Evolutionary conservation across 2,797 vertebrate species (phyloP), one percentile per base, ranked within the genome.

Genomic region (Sebastes steindachneri): DNA sequence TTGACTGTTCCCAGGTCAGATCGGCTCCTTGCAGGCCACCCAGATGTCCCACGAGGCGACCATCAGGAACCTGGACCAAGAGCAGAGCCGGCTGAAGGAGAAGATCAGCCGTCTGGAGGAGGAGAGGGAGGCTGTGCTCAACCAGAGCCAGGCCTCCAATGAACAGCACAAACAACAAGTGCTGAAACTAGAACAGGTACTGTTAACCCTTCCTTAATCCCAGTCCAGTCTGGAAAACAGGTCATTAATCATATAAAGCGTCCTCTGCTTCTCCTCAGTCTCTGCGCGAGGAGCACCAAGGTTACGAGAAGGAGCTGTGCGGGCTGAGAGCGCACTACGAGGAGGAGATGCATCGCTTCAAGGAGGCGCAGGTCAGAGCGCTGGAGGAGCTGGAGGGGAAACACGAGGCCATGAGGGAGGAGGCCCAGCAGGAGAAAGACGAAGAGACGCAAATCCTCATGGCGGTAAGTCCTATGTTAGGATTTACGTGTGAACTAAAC

Each of bases 1-100:
- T 66, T 21, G 68, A 17, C 69, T 70, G 66, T 87, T 78, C 59
- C 28, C 92, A 99, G 99, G 98, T 96, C 98, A 99, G 89, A 99
- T 99, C 33, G 98, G 98, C 83, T 98, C 97, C 75, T 95, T 99
- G 85, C 98, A 99, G 94, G 98, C 99, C 84, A 98, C 97, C 64
- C 98, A 99, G 83, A 97, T 99, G 97, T 96, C 97, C 87, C 98
- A 99, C 19, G 98, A 99, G 91, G 97, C 98, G 37, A 97, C 97
- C 77, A 98, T 99, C 91, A 96, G 97, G 87, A 98, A 99, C 93
- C 94, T 99, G 92, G 97, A 99, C 93, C 97, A 96, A 33, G 98
- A 99, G 94, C 98, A 99, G 90, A 95, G 87, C 73, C 96, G 96
- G 48, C 93, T 97, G 93, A 97, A 96, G 88, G 98, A 99, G 77